Percentiles rank a stretch among this genome's conserved stretches.
Conservation (phyloP, 2,113 vertebrate genomes). For the Macheiramphus alcinus region DNA sequence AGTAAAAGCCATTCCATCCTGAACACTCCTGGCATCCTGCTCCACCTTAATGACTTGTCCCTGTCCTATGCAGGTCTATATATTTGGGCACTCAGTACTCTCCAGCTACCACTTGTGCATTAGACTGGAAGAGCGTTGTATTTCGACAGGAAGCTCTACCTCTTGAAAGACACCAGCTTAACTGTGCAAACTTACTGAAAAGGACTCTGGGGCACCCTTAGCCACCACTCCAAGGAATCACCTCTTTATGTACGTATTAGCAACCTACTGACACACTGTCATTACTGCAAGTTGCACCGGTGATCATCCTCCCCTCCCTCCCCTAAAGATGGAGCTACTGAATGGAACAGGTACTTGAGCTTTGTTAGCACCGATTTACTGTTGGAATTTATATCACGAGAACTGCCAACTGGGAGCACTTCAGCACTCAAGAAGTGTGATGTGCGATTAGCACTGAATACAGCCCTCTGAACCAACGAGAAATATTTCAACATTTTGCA, state of each 20-base stretch:
- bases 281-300: neutral
- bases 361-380: conserved; percentile 32
- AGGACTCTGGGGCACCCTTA: neutral
- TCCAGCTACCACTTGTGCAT: neutral
- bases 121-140: neutral
- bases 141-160: neutral
- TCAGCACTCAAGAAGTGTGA: neutral
- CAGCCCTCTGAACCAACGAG: neutral
- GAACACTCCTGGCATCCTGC: neutral
- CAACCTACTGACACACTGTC: neutral
- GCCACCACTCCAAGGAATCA: neutral
- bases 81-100: neutral
- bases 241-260: neutral
- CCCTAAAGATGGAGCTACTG: conserved; percentile 14
- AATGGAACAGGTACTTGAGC: conserved; percentile 6
- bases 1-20: conserved; percentile 11
- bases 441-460: neutral
- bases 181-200: neutral
- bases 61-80: neutral
- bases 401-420: conserved; percentile 25
- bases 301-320: neutral
- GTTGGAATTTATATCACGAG: neutral
- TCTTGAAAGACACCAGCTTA: neutral
- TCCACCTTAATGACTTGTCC: conserved; percentile 5
- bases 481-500: neutral